These are phyloP conservation scores for Tipula vernalis DNA, from an alignment of 2,888 invertebrate species.

Conservation along the genomic window DNA sequence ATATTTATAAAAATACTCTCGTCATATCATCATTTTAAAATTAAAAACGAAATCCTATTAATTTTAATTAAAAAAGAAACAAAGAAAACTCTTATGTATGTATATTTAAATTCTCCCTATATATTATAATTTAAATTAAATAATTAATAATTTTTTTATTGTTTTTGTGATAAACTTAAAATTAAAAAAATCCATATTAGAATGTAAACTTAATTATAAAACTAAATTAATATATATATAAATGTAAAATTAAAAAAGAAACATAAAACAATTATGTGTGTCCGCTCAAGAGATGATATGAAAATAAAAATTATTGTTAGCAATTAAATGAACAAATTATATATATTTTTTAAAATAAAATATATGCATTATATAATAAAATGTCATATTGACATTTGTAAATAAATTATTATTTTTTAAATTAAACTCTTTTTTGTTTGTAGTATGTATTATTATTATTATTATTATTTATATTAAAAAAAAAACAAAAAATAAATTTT, in stretches of 20 bases:
- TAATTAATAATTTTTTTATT: not conserved
- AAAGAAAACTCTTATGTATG: not conserved
- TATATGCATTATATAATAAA: not conserved
- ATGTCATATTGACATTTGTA: constrained; percentile 4
- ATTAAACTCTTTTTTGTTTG: not conserved
- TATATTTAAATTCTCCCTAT: not conserved
- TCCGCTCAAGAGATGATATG: not conserved
- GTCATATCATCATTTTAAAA: not conserved
- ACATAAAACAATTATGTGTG: not conserved
- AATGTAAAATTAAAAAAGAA: not conserved
- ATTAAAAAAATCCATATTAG: not conserved
- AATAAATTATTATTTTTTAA: not conserved
- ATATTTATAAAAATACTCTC: not conserved
- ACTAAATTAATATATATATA: not conserved
- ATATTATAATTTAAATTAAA: not conserved
- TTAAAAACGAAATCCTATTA: not conserved
- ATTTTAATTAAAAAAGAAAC: not conserved
- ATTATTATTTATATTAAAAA: not conserved
- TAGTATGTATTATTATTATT: not conserved
- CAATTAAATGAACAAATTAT: not conserved
- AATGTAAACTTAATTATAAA: not conserved
- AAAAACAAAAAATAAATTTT: not conserved
- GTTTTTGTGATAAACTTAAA: not conserved
- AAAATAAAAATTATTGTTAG: not conserved
- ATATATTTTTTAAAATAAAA: not conserved